A percentile compares a stretch with the other conserved stretches of the same genome.
Conservation (phyloP, 2,888 invertebrate genomes). For the Pollenia amentaria region DNA sequence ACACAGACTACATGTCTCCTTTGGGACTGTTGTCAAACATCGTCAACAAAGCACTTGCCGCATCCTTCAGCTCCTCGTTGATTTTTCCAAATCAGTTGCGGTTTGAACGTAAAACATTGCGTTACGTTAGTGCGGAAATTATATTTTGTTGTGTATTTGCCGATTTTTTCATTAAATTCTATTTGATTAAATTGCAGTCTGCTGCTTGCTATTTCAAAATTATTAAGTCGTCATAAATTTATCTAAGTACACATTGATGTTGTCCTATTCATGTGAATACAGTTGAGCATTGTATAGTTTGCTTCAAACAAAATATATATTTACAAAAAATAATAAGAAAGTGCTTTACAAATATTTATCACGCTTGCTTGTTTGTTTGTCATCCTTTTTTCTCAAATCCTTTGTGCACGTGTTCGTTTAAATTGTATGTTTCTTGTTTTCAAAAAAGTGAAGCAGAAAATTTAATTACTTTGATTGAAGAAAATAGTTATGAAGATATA, state of each 20-base stretch:
- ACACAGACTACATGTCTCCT: slow-evolving; percentile 70
- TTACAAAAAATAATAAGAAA: slow-evolving; percentile 17
- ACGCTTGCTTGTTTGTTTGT: slow-evolving; percentile 31
- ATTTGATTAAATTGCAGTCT: slow-evolving; percentile 64
- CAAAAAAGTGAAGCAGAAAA: slow-evolving; percentile 13
- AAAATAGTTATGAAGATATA: neutral
- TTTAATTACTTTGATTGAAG: slow-evolving; percentile 6
- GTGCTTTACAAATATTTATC: slow-evolving; percentile 37
- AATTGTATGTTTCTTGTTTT: slow-evolving; percentile 28
- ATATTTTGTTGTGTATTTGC: slow-evolving; percentile 63
- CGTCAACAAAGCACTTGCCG: slow-evolving; percentile 61
- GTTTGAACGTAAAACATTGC: slow-evolving; percentile 80
- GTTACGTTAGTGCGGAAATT: slow-evolving; percentile 78
- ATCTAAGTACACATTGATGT: slow-evolving; percentile 4
- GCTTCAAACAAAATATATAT: neutral
- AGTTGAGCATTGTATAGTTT: slow-evolving; percentile 10
- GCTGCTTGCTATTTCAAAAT: slow-evolving; percentile 49
- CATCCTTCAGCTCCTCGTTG: slow-evolving; percentile 65
- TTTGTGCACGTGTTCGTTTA: slow-evolving; percentile 59
- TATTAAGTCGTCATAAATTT: slow-evolving; percentile 47
- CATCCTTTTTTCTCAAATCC: slow-evolving; percentile 14
- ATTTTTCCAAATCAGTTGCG: slow-evolving; percentile 81
- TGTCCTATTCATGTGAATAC: neutral
- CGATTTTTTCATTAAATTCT: slow-evolving; percentile 65
- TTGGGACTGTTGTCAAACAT: slow-evolving; percentile 61